Conservation (phyloP, 2,797 vertebrate species). For the Lepilemur septentrionalis region DNA sequence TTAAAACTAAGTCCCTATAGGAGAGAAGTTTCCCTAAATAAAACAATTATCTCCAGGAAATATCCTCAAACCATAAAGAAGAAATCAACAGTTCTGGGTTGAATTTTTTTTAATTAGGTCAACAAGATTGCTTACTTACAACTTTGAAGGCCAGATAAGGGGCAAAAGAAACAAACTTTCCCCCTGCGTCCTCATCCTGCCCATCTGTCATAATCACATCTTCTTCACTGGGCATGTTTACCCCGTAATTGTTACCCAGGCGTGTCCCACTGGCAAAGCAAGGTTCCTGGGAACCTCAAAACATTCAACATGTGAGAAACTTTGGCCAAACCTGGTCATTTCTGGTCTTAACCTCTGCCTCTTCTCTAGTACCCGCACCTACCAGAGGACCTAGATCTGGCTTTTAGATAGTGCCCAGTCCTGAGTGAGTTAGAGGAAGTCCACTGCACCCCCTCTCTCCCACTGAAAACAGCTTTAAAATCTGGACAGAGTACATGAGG, state of each 20-base stretch:
- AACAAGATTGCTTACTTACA: neutral
- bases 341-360: neutral
- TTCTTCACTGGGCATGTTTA: neutral
- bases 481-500: neutral
- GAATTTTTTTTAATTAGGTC: neutral
- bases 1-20: neutral
- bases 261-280: neutral
- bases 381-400: neutral
- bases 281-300: neutral
- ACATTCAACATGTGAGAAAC: neutral
- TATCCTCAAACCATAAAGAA: neutral
- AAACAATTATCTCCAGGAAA: slow-evolving; percentile 7
- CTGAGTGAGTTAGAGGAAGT: neutral
- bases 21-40: neutral
- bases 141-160: neutral
- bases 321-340: neutral
- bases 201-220: neutral
- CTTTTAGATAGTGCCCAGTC: neutral
- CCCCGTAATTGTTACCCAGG: neutral
- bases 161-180: neutral
- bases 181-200: neutral
- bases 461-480: neutral
- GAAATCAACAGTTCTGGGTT: neutral
- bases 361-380: neutral
- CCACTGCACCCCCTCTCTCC: neutral